phyloP scores from a whole-genome alignment of 1,140 invertebrate genomes.

The Cotesia glomerata region DNA sequence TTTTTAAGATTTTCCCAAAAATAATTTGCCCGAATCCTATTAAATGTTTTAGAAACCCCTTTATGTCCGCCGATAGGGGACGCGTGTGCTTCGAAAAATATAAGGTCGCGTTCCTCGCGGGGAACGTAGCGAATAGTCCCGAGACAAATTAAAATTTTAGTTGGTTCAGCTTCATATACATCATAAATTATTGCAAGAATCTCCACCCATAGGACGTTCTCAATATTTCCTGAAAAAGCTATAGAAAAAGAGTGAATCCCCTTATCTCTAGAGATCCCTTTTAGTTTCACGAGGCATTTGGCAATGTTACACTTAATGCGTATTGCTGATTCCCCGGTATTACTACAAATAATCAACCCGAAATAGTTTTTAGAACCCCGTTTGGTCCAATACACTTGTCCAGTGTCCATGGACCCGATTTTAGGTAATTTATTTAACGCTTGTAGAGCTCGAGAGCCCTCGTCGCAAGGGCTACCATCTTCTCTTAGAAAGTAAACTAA shows the following conservation, averaged over 20 bases:
- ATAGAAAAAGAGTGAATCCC: background rate
- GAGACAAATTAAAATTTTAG: background rate
- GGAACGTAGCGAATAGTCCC: background rate
- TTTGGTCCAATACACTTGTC: background rate
- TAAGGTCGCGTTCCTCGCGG: background rate
- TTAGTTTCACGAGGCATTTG: background rate
- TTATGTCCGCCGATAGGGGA: background rate
- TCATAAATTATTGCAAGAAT: background rate
- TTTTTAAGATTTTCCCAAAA: no score
- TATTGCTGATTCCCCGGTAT: background rate
- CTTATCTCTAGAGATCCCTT: background rate
- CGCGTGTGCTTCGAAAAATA: background rate
- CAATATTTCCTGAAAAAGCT: background rate
- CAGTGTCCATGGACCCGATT: background rate
- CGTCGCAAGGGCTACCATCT: background rate
- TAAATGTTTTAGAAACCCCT: background rate
- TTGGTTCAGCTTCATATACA: background rate
- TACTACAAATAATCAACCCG: background rate
- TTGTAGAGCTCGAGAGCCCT: background rate
- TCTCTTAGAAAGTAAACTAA: conserved; percentile 9
- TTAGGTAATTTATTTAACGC: background rate
- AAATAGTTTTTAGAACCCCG: background rate
- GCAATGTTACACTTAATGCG: background rate
- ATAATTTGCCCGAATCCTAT: background rate
- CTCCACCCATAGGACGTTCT: background rate